Evolutionary conservation across 1,140 invertebrate genomes (phyloP).

Genomic region (Cryptotermes secundus): DNA sequence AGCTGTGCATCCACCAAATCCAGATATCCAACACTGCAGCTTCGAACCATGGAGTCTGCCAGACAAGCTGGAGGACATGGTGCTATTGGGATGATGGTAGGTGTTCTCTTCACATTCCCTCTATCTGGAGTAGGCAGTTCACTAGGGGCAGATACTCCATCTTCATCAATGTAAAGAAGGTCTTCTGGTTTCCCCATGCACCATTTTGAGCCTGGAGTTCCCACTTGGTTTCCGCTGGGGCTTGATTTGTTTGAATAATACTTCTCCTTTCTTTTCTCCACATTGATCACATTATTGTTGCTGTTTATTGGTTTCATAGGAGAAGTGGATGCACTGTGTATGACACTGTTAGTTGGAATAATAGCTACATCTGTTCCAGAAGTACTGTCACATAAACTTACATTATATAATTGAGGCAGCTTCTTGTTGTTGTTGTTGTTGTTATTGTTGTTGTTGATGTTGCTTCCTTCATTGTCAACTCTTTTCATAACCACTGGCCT

Average conservation of each 20-base stretch:
- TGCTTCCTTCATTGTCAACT: constrained; percentile 24
- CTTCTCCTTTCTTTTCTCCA: constrained; percentile 32
- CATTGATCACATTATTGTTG: constrained; percentile 19
- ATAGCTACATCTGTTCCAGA: background rate
- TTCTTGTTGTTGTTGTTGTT: constrained; percentile 1
- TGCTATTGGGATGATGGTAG: constrained; percentile 64
- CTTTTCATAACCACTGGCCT: constrained; percentile 29
- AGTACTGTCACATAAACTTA: background rate
- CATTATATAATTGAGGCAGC: constrained; percentile 19
- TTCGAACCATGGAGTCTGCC: constrained; percentile 70
- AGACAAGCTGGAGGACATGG: constrained; percentile 54
- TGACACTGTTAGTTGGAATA: background rate
- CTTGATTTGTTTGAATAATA: constrained; percentile 40
- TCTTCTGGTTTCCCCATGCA: constrained; percentile 45
- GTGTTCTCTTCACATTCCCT: constrained; percentile 55
- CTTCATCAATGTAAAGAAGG: constrained; percentile 66
- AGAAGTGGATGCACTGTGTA: background rate
- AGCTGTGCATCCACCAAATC: constrained; percentile 74
- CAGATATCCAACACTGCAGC: constrained; percentile 81
- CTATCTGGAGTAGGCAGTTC: constrained; percentile 41
- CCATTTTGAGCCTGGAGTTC: constrained; percentile 42
- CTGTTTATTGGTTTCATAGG: background rate
- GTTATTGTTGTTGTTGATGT: background rate
- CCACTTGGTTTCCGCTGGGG: constrained; percentile 46
- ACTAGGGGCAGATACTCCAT: constrained; percentile 42